phyloP scores from a whole-genome alignment of 2,888 invertebrate genomes.

The Leucozona laternaria region DNA sequence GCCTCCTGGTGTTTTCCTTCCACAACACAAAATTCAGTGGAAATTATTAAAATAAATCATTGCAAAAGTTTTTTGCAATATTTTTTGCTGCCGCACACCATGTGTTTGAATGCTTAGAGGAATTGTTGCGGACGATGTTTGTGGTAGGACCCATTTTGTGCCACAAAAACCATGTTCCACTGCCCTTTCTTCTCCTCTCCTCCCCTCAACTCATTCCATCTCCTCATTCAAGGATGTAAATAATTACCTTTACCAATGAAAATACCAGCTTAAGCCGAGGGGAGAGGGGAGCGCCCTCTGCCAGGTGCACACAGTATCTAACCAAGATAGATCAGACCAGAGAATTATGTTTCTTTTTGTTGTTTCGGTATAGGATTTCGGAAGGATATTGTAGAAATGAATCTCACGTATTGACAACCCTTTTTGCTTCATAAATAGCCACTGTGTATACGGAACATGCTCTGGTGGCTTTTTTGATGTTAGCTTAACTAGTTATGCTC shows the following conservation, averaged over 20 bases:
- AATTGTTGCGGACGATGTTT: background rate
- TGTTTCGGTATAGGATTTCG: background rate
- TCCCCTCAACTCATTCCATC: background rate
- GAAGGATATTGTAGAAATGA: constrained; percentile 17
- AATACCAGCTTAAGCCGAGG: constrained; percentile 34
- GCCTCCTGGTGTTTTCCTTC: constrained; percentile 35
- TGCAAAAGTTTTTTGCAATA: constrained; percentile 38
- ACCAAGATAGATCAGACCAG: background rate
- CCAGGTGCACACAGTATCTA: constrained; percentile 23
- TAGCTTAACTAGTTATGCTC: constrained; percentile 72
- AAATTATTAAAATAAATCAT: constrained; percentile 73
- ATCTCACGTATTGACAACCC: constrained; percentile 65
- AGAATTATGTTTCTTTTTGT: background rate
- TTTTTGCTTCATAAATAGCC: constrained; percentile 61
- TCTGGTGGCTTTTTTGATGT: constrained; percentile 60
- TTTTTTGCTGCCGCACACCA: constrained; percentile 28
- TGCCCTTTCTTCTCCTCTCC: background rate
- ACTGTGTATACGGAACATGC: constrained; percentile 70
- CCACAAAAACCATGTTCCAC: background rate
- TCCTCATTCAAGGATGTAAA: constrained; percentile 49
- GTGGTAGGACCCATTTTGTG: background rate
- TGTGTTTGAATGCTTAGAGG: constrained; percentile 29
- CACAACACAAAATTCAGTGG: constrained; percentile 37
- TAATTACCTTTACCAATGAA: constrained; percentile 57
- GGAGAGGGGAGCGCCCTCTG: constrained; percentile 11